Conservation (phyloP, 1,140 invertebrate species). For the Drosophila baimaii region DNA sequence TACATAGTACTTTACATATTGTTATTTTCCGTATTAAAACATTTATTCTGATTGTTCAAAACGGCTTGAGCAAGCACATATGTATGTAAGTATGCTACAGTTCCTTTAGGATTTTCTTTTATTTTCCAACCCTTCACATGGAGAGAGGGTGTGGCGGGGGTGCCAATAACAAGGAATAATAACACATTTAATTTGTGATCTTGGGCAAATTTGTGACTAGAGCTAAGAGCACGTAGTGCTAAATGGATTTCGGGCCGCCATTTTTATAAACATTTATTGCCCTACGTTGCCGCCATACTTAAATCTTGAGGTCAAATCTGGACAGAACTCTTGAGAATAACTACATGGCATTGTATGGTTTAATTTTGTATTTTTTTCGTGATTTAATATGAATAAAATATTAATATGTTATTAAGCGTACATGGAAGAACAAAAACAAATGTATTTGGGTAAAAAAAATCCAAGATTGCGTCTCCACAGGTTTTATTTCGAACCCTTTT, state of each 20-base stretch:
- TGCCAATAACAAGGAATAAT: not conserved
- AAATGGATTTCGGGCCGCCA: not conserved
- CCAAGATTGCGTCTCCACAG: no score
- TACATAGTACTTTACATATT: not conserved
- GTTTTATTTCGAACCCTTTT: no score
- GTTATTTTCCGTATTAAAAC: not conserved
- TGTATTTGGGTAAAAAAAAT: no score
- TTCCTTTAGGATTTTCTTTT: not conserved
- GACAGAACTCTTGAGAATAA: no score
- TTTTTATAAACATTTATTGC: constrained; percentile 2
- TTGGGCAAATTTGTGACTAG: not conserved
- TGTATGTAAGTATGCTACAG: not conserved
- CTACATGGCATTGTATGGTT: not conserved
- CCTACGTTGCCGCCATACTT: not conserved
- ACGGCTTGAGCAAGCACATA: constrained; percentile 4
- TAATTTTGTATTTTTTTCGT: not conserved
- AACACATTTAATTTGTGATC: not conserved
- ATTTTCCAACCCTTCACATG: constrained; percentile 5
- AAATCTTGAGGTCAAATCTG: fast-evolving
- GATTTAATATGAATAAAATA: no score
- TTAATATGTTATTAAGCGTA: no score
- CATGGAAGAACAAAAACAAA: no score
- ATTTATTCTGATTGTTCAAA: constrained; percentile 13
- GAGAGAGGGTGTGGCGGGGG: no score
- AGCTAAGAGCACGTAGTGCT: constrained; percentile 4